A percentile compares a stretch with the other conserved stretches of the same genome.
phyloP scores from a whole-genome alignment of 1,140 invertebrate genomes.

The Neodiprion virginianus region DNA sequence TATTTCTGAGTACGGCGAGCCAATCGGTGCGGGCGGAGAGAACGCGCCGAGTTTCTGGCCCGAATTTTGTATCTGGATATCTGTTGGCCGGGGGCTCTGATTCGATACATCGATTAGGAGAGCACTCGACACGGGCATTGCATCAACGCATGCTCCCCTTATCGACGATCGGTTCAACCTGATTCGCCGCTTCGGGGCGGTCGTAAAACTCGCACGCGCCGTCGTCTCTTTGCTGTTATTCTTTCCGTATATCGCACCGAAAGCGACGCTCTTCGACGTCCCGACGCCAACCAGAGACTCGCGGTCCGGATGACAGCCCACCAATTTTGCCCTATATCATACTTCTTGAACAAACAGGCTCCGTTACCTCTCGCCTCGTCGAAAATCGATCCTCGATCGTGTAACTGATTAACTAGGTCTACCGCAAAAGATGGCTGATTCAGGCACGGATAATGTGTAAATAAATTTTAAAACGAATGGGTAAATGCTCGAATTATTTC shows the following conservation, averaged over 20 bases:
- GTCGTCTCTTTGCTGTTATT: conserved; percentile 24
- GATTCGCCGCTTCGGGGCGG: conserved; percentile 39
- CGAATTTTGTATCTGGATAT: neutral
- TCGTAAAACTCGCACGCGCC: conserved; percentile 41
- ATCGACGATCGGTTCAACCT: neutral
- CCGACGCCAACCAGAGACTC: too few relatives aligned
- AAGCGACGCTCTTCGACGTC: too few relatives aligned
- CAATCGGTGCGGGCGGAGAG: neutral
- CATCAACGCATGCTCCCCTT: neutral
- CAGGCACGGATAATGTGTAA: too few relatives aligned
- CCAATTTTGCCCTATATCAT: conserved; percentile 47
- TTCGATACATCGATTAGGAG: neutral
- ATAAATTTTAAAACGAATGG: too few relatives aligned
- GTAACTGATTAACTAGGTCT: too few relatives aligned
- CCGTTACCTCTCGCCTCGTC: too few relatives aligned
- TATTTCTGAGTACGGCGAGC: neutral
- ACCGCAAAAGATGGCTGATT: too few relatives aligned
- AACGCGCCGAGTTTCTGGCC: neutral
- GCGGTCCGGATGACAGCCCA: conserved; percentile 44
- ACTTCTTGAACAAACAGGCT: too few relatives aligned
- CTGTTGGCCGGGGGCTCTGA: neutral
- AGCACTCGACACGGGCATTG: neutral
- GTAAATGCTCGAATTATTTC: too few relatives aligned
- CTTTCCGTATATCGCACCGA: neutral
- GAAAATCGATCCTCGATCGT: too few relatives aligned